These are phyloP conservation scores for Drosophila anomelani DNA, from an alignment of 2,888 invertebrate genomes.

Conservation along the genomic window DNA sequence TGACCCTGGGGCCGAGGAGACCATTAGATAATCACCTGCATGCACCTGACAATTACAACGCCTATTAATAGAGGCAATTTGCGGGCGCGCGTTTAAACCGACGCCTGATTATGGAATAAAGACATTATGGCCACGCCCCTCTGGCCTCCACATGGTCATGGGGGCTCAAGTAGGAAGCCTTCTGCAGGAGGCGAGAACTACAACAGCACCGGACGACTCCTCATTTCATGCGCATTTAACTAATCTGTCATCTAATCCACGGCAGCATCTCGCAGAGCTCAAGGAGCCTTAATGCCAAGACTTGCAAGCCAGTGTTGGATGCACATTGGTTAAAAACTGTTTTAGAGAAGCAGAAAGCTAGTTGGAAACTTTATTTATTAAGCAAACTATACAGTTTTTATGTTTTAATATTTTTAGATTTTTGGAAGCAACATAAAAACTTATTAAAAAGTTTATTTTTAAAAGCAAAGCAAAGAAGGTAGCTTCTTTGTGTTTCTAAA, in stretches of 20 bases:
- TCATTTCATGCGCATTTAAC: constrained; percentile 80
- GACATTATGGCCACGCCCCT: constrained; percentile 71
- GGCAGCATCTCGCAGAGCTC: constrained; percentile 61
- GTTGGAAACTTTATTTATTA: background rate
- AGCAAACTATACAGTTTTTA: background rate
- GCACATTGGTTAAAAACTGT: background rate
- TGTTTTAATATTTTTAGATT: background rate
- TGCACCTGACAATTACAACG: constrained; percentile 69
- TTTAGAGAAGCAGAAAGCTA: background rate
- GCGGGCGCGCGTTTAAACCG: constrained; percentile 55
- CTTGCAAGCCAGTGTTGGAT: background rate
- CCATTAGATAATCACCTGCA: constrained; percentile 64
- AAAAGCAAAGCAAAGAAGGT: background rate
- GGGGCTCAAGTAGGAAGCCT: constrained; percentile 59
- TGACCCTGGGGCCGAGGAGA: background rate
- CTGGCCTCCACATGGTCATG: constrained; percentile 55
- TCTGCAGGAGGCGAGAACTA: constrained; percentile 18
- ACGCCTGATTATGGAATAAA: constrained; percentile 74
- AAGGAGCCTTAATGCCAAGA: constrained; percentile 42
- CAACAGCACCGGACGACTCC: constrained; percentile 39
- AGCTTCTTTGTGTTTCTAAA: background rate
- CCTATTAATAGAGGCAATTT: constrained; percentile 67
- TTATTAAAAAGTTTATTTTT: background rate
- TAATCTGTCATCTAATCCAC: constrained; percentile 79
- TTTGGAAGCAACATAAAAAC: too few species aligned